These are phyloP conservation scores for Fragum whitleyi DNA, from an alignment of 2,888 invertebrate species.

Conservation along the genomic window DNA sequence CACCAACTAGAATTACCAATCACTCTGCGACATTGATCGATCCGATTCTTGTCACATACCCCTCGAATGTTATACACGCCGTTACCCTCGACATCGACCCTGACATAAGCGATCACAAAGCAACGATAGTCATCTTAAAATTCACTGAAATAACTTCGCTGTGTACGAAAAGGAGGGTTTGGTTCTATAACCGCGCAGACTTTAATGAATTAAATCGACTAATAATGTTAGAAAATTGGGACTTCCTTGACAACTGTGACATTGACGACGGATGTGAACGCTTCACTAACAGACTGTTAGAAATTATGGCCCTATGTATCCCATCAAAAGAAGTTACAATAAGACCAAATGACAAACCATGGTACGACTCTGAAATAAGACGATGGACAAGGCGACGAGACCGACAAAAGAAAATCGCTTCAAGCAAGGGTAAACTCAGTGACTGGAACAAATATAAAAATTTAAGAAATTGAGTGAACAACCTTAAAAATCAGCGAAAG, in stretches of 20 bases:
- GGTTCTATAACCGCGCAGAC: conserved; percentile 20
- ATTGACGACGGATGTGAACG: conserved; percentile 3
- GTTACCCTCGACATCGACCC: background rate
- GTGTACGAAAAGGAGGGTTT: conserved; percentile 8
- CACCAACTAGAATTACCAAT: background rate
- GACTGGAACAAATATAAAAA: conserved; percentile 32
- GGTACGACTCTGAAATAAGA: conserved; percentile 34
- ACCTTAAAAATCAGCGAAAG: conserved; percentile 25
- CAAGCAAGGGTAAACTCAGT: background rate
- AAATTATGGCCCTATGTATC: conserved; percentile 17
- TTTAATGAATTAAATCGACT: conserved; percentile 1
- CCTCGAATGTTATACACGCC: background rate
- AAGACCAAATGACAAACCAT: conserved; percentile 30
- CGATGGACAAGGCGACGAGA: conserved; percentile 14
- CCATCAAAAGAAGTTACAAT: conserved; percentile 24
- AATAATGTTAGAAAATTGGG: conserved; percentile 9
- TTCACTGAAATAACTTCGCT: background rate
- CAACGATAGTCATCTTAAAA: background rate
- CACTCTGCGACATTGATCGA: conserved; percentile 9
- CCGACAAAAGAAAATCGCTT: conserved; percentile 17
- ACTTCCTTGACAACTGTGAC: background rate
- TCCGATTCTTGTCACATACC: conserved; percentile 8
- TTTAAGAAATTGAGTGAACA: conserved; percentile 26
- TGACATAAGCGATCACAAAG: conserved; percentile 25
- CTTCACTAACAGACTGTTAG: background rate